phyloP scores from a whole-genome alignment of 2,888 invertebrate genomes.

The Drosophila leonis region DNA sequence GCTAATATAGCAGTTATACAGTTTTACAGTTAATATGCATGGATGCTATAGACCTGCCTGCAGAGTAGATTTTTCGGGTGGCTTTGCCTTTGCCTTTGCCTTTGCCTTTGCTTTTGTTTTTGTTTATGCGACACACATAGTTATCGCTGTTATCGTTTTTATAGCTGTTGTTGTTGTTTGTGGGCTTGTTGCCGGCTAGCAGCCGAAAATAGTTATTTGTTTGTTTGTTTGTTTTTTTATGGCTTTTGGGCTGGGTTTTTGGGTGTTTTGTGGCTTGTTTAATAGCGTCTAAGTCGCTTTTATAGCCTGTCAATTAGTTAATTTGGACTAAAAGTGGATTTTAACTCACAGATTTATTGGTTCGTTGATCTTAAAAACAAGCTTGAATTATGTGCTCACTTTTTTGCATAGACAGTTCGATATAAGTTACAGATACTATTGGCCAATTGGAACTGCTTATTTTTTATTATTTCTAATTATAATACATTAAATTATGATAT shows the following conservation, averaged over 20 bases:
- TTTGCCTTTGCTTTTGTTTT: constrained; percentile 32
- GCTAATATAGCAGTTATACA: constrained; percentile 52
- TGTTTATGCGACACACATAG: constrained; percentile 51
- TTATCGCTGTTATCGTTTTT: constrained; percentile 51
- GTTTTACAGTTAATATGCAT: constrained; percentile 32
- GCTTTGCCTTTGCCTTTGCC: constrained; percentile 2
- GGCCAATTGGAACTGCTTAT: background rate
- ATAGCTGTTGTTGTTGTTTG: constrained; percentile 15
- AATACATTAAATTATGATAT: no score
- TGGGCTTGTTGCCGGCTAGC: constrained; percentile 24
- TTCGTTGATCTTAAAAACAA: constrained; percentile 7
- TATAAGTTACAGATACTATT: background rate
- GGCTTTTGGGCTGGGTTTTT: constrained; percentile 22
- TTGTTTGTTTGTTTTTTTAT: constrained; percentile 22
- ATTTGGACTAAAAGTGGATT: constrained; percentile 29
- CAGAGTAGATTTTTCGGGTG: constrained; percentile 20
- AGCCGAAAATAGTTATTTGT: constrained; percentile 23
- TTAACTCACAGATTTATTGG: constrained; percentile 11
- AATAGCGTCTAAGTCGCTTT: constrained; percentile 30
- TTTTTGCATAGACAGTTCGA: background rate
- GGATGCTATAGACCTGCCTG: constrained; percentile 25
- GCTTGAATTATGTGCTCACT: background rate
- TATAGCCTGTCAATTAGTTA: constrained; percentile 50
- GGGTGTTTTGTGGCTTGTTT: constrained; percentile 14
- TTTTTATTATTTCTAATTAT: background rate